Percentiles rank a stretch among this genome's conserved stretches.
Conservation (phyloP, 2,888 invertebrate species). For the Rhagophthalmus giganteus region DNA sequence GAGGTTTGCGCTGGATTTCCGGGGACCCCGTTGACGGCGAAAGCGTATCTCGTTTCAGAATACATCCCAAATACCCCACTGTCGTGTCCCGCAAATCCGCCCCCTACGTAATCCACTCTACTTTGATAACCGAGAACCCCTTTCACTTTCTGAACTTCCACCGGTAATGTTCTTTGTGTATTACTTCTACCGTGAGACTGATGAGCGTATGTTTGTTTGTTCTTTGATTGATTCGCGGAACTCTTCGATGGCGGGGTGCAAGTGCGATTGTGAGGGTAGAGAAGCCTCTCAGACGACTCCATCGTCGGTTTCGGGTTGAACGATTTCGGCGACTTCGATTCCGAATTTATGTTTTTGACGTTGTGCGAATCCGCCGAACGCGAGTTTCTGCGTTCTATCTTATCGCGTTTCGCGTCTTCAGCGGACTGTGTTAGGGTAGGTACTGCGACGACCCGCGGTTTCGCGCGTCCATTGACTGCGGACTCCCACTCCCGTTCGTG, state of each 20-base stretch:
- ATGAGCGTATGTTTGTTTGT: slow-evolving; percentile 30
- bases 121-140: slow-evolving; percentile 38
- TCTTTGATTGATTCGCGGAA: slow-evolving; percentile 29
- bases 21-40: slow-evolving; percentile 59
- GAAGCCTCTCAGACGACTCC: slow-evolving; percentile 23
- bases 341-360: slow-evolving; percentile 16
- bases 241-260: slow-evolving; percentile 23
- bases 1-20: slow-evolving; percentile 60
- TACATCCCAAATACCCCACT: slow-evolving; percentile 51
- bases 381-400: slow-evolving; percentile 25
- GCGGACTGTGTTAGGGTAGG: slow-evolving; percentile 46
- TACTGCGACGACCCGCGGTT: slow-evolving; percentile 41
- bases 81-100: slow-evolving; percentile 37
- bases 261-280: slow-evolving; percentile 8
- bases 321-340: slow-evolving; percentile 13
- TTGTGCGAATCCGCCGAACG: slow-evolving; percentile 22
- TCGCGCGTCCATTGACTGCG: slow-evolving; percentile 47
- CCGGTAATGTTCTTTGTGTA: slow-evolving; percentile 29
- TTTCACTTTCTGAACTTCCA: slow-evolving; percentile 31
- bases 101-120: slow-evolving; percentile 36
- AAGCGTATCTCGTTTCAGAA: slow-evolving; percentile 60
- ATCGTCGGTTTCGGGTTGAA: slow-evolving; percentile 12
- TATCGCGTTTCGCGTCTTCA: slow-evolving; percentile 38
- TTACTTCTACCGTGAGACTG: slow-evolving; percentile 29
- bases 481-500: slow-evolving; percentile 46